Base-by-base conservation (phyloP, 1,140 invertebrate genomes). In the Phenacoccus solenopsis region DNA sequence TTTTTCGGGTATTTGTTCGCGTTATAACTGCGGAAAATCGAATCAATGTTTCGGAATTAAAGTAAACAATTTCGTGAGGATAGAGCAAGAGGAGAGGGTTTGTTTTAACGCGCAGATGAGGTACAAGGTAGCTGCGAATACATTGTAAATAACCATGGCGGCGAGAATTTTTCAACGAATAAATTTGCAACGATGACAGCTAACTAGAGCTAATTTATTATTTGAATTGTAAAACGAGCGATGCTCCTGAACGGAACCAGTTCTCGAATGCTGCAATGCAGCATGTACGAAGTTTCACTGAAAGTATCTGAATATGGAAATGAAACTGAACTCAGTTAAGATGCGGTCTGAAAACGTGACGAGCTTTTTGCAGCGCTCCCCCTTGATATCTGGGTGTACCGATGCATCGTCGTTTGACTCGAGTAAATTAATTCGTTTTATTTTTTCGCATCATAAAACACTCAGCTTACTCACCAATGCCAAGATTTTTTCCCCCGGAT, bases 11-110 rank as follows among this genome's bases (percentile, higher is more conserved):
- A n/a, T 10, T 49, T 49, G 59, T n/a, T n/a, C n/a, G n/a, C n/a
- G 25, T 64, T 64, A 64, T 64, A 64, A 64, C 59, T 27, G 59
- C 20, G 59, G 59, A 64, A 64, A 64, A 64, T 64, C 59, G 59
- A 64, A 64, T 64, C 59, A 64, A 64, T 64, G 59, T 64, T 64
- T 64, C 25, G 59, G 59, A 64, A 64, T 25, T 64, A 64, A 64
- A 25, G 59, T 64, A 64, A 64, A 64, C 59, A 64, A n/a, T 49
- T 49, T 64, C 25, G 25, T 64, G 38, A 2, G 38, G 13, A 32
- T 5, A 32, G 30, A 13, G 30, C 30, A 32, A 32, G 5, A 32
- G 30, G 38, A 10, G 38, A n/a, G 38, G 12, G 20, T 49, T 49
- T 49, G 38, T 49, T 49, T 49, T 49, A 49, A 49, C 38, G 16